Evolutionary conservation across 2,888 invertebrate species (phyloP), one percentile per base, ranked within the genome.

Genomic region (Drosophila leonis): DNA sequence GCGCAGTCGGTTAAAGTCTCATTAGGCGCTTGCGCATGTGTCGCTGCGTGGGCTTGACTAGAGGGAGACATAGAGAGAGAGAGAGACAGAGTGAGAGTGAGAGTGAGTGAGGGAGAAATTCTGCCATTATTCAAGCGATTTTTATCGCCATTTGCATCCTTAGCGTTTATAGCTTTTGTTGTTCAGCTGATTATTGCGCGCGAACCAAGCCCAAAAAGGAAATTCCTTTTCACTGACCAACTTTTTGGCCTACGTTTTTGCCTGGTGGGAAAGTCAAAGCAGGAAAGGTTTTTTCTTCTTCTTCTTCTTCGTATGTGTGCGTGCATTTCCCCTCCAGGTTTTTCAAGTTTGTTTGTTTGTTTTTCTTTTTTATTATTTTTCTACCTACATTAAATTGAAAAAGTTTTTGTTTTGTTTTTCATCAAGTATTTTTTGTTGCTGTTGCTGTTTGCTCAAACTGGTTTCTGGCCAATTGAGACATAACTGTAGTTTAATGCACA

Each of bases 261-360:
- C 54, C 27, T 27, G 49, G 61, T 76, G 73, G 63, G 49, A 72
- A 75, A 76, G 74, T 74, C 72, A 78, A 82, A 80, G 70, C 84
- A 80, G 85, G 88, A 84, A 84, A 84, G 78, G 65, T 77, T 83
- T 80, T 86, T 71, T n/a, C n/a, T n/a, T n/a, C n/a, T n/a, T n/a
- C n/a, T 35, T 24, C 24, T 24, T 24, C 18, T 41, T 39, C 10
- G 15, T 13, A 8, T 31, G 18, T 20, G 31, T 57, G 57, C 35
- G 57, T 39, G 48, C 59, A 39, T 59, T 59, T 59, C 48, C 59
- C 48, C 37, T 46, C 59, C 54, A 61, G 41, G 56, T 72, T 69
- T 82, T 69, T 64, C 54, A 54, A 48, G 61, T 79, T 68, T 70
- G 61, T 56, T 52, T 56, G 59, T 67, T 49, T 35, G 44, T 57